Evolutionary conservation across 2,113 vertebrate species (phyloP).

Genomic region (Perognathus longimembris): DNA sequence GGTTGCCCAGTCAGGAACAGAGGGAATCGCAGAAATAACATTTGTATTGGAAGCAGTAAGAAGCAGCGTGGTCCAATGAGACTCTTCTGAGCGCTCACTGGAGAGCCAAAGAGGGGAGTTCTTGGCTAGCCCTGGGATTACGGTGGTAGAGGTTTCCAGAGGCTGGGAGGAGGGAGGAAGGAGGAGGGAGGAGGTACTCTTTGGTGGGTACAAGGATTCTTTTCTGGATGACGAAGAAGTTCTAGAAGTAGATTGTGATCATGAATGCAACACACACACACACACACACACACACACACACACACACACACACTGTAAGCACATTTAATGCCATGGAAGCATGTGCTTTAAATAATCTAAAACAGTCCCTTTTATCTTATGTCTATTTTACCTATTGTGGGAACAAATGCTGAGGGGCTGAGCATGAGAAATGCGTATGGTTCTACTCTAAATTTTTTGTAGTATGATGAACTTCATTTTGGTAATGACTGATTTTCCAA

Average conservation of each 20-base stretch:
- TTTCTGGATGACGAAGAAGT: neutral
- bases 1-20: neutral
- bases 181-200: too few relatives aligned
- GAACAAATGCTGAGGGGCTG: neutral
- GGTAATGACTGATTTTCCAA: constrained; percentile 18
- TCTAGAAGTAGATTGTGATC: neutral
- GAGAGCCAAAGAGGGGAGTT: neutral
- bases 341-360: neutral
- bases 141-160: neutral
- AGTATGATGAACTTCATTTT: neutral
- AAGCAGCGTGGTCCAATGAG: accelerated
- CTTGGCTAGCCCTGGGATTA: neutral
- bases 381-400: neutral
- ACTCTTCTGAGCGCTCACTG: accelerated
- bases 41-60: neutral
- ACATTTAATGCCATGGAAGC: neutral
- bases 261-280: too few relatives aligned
- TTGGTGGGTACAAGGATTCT: neutral
- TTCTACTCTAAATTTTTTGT: neutral
- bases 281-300: too few relatives aligned
- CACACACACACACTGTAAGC: neutral
- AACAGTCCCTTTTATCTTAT: neutral
- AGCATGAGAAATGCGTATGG: neutral
- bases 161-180: neutral
- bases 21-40: neutral